Evolutionary conservation across 2,113 vertebrate genomes (phyloP).

Genomic region (Engystomops pustulosus): DNA sequence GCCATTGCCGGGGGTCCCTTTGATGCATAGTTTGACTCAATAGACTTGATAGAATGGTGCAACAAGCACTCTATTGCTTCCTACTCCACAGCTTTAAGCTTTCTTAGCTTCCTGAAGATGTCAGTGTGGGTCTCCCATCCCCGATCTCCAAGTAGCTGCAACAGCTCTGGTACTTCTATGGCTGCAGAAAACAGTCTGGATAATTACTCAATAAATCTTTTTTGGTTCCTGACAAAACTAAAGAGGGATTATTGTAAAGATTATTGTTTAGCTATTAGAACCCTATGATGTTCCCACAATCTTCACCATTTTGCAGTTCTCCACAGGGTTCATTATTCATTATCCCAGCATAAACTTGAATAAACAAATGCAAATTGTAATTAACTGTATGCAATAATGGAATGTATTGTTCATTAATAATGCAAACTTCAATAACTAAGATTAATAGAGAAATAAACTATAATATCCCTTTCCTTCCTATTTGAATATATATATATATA

Average conservation of each 20-base stretch:
- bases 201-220: neutral
- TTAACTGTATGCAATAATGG: slow-evolving; percentile 24
- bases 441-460: neutral
- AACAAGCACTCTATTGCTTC: no score
- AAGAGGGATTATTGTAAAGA: neutral
- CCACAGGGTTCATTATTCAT: neutral
- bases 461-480: neutral
- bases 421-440: neutral
- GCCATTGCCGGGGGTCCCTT: no score
- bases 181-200: neutral
- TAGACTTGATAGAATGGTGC: no score
- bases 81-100: no score
- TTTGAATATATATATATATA: neutral
- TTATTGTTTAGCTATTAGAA: neutral
- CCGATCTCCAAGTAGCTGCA: no score
- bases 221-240: neutral
- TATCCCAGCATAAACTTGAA: neutral
- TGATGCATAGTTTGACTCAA: no score
- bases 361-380: slow-evolving; percentile 2
- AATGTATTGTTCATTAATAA: slow-evolving; percentile 28
- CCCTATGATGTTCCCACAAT: neutral
- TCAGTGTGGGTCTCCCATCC: no score
- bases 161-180: neutral
- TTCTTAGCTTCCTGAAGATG: no score
- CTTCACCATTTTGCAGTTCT: neutral